A percentile compares a stretch with the other conserved stretches of the same genome.
These are phyloP conservation scores for Drosophila multiciliata DNA, from an alignment of 2,888 invertebrate genomes.

Conservation along the genomic window DNA sequence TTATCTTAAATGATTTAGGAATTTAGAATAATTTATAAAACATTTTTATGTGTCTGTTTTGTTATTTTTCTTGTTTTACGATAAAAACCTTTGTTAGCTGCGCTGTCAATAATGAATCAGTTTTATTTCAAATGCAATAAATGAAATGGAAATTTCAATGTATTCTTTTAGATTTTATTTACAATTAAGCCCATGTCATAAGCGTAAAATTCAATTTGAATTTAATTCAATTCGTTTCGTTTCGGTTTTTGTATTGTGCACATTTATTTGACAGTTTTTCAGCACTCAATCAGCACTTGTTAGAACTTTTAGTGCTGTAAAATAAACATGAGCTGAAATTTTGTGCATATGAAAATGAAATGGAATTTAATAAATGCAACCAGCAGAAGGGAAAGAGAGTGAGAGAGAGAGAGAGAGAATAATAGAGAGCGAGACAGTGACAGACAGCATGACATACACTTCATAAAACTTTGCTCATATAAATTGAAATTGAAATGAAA, in stretches of 20 bases:
- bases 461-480: constrained; percentile 81
- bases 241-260: constrained; percentile 26
- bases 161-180: constrained; percentile 16
- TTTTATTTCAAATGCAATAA: constrained; percentile 42
- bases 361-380: constrained; percentile 77
- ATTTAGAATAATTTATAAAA: neutral
- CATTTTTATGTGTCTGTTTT: neutral
- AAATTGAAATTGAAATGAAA: constrained; percentile 76
- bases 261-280: constrained; percentile 74
- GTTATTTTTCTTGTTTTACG: neutral
- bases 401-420: neutral
- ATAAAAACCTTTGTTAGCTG: constrained; percentile 18
- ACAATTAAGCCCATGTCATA: constrained; percentile 58
- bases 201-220: constrained; percentile 70
- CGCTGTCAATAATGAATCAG: constrained; percentile 35
- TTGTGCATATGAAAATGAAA: constrained; percentile 58
- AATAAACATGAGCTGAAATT: constrained; percentile 72
- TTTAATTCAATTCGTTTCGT: constrained; percentile 38
- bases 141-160: constrained; percentile 49
- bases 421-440: constrained; percentile 23
- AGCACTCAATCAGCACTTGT: constrained; percentile 78
- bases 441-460: constrained; percentile 73
- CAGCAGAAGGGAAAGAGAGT: neutral
- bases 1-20: neutral
- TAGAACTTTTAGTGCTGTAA: constrained; percentile 75